Percentiles rank a stretch among this genome's conserved stretches.
Evolutionary conservation across 2,888 invertebrate species (phyloP).

Genomic region (Enchytraeus crypticus): DNA sequence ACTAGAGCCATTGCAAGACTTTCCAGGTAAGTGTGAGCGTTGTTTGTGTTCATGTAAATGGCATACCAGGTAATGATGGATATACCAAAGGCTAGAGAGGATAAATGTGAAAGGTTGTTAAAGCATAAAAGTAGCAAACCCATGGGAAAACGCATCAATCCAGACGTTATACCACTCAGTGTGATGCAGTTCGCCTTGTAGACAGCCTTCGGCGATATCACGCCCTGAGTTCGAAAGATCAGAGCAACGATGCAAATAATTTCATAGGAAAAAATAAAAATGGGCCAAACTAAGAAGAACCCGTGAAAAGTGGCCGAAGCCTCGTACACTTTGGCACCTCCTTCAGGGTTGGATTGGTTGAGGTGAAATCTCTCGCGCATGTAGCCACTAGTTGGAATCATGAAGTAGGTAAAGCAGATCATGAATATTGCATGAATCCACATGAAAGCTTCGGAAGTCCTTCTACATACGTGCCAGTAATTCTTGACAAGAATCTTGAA

Average conservation of each 20-base stretch:
- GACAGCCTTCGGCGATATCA: background rate
- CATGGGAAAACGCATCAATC: slow-evolving; percentile 11
- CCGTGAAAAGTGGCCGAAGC: background rate
- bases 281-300: slow-evolving; percentile 10
- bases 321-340: too few relatives aligned
- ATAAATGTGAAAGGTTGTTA: slow-evolving; percentile 13
- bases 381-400: slow-evolving; percentile 6
- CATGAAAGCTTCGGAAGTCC: slow-evolving; percentile 12
- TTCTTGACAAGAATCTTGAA: slow-evolving; percentile 9
- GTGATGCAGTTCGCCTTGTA: background rate
- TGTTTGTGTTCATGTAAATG: slow-evolving; percentile 27
- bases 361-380: background rate
- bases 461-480: slow-evolving; percentile 15
- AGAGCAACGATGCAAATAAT: background rate
- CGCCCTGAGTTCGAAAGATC: background rate
- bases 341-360: background rate
- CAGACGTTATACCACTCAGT: slow-evolving; percentile 14
- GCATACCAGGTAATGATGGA: slow-evolving; percentile 36
- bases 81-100: slow-evolving; percentile 27
- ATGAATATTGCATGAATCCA: slow-evolving; percentile 16
- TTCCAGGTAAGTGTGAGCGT: slow-evolving; percentile 32
- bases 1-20: slow-evolving; percentile 37
- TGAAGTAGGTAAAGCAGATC: slow-evolving; percentile 16
- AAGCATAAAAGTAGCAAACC: slow-evolving; percentile 12
- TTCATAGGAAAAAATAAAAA: slow-evolving; percentile 4